Base-by-base conservation (phyloP, 2,797 vertebrate species). In the Hapalemur alaotrensis region DNA sequence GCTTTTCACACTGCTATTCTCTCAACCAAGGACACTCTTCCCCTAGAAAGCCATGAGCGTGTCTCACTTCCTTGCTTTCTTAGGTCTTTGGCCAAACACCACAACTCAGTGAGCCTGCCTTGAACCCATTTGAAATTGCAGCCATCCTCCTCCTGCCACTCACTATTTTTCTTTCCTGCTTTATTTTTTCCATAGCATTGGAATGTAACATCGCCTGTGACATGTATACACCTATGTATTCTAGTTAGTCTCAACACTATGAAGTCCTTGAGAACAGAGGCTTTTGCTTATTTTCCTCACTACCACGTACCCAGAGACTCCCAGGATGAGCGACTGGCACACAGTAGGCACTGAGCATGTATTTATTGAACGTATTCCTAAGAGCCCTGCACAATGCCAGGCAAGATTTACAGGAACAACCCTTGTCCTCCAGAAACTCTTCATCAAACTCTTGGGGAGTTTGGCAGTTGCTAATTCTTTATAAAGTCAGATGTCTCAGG, bases 401-500 rank as follows among this genome's bases (percentile, higher is more conserved):
- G 41, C 89, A 72, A 82, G 54, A 57, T 48, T 82, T 90, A 79
- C 22, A 88, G 72, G 22, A 83, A 87, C 12, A 79, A 73, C 6
- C 9, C 5, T 18, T 50, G 2, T 3, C 30, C 65, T 43, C 43
- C 32, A 87, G 84, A 76, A 79, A 87, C 48, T 89, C 59, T 59
- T 50, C 35, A 9, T 61, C 85, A 79, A 79, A 2, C 63, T 65
- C 63, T 28, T 67, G 46, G 23, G 35, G 13, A 93, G 52, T 61
- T 38, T 76, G 54, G 78, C 32, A 43, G 82, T 52, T 65, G 2
- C 28, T 70, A 79, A 65, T 41, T 79, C 28, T 72, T 88, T 59
- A 75, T 93, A 61, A 91, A 81, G 38, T 65, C 90, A 92, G 18
- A 86, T 93, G 43, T 93, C 69, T 76, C 89, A 75, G 61, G 18